Evolutionary conservation across 1,140 invertebrate genomes (phyloP).

Genomic region (Drosophila triauraria): DNA sequence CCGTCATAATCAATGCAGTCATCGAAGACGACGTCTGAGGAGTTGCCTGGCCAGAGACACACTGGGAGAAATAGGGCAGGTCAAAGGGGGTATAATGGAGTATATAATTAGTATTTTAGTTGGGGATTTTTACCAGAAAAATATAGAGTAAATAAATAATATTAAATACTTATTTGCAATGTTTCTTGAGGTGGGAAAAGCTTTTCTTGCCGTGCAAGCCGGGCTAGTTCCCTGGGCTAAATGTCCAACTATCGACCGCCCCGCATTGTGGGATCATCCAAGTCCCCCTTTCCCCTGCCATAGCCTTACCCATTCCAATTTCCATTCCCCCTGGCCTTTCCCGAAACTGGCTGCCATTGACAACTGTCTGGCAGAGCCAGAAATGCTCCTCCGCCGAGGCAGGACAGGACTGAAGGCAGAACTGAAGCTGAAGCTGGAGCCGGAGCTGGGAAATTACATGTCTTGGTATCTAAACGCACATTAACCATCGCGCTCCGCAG

Average conservation of each 20-base stretch:
- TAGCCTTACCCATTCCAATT: background rate
- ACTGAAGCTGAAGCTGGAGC: background rate
- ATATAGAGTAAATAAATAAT: background rate
- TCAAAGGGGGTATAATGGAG: too few relatives aligned
- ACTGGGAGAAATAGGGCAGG: background rate
- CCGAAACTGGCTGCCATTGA: slow-evolving; percentile 45
- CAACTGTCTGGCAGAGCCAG: slow-evolving; percentile 57
- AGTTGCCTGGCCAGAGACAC: background rate
- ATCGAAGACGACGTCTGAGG: slow-evolving; percentile 43
- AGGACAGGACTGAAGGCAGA: slow-evolving; percentile 5
- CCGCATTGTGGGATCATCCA: slow-evolving; percentile 46
- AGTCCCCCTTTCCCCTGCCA: background rate
- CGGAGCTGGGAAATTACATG: slow-evolving; percentile 76
- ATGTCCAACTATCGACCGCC: slow-evolving; percentile 30
- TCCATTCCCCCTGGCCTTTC: background rate
- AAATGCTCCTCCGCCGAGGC: slow-evolving; percentile 7
- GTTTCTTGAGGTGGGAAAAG: too few relatives aligned
- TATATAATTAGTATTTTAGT: background rate
- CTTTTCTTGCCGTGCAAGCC: slow-evolving; percentile 9
- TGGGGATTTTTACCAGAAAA: background rate
- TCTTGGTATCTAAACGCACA: slow-evolving; percentile 81
- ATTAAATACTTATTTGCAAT: too few relatives aligned
- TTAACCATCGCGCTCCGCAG: slow-evolving; percentile 76
- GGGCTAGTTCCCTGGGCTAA: slow-evolving; percentile 46
- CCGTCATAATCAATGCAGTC: slow-evolving; percentile 76